Base-by-base conservation (phyloP, 2,888 invertebrate genomes). In the Apamea anceps region DNA sequence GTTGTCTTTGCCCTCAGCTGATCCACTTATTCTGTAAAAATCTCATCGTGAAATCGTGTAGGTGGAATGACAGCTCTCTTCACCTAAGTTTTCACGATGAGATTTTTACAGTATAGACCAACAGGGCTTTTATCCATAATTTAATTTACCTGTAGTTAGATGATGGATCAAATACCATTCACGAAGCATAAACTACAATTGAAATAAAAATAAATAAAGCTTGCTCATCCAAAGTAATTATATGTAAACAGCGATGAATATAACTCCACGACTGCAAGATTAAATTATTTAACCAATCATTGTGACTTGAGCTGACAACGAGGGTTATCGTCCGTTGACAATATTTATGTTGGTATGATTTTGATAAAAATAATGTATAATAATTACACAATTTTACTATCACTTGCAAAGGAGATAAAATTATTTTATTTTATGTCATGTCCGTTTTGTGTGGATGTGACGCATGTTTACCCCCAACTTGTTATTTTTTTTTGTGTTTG, bases 221-320 rank as follows among this genome's bases (percentile, higher is more conserved):
- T 54, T 13, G 63, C 78, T 15, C 25, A 66, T 77, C 70, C 63
- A 70, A 63, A 37, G 25, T 25, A 21, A 28, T 32, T n/a, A 25
- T 32, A 70, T n/a, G n/a, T n/a, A n/a, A 21, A 6, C 13, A 51
- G 8, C 25, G 10, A 65, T 65, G 3, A 45, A 32, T 51, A 18
- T 42, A 63, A 28, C 48, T 77, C 63, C 28, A 54, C 32, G 28
- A 42, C 15, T 5, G 25, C 28, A 28, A 74, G 60, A 48, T 42
- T 7, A 65, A 25, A 18, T 28, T 42, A 72, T 54, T 48, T 54
- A 62, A 63, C 25, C 21, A 62, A 10, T 79, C 73, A 80, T 72
- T 79, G 67, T 68, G n/a, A 67, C 51, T 67, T 60, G 62, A 28
- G 68, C 54, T 73, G 45, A 13, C 45, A 63, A 68, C n/a, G 62